These are phyloP conservation scores for Telenomus remus DNA, from an alignment of 1,140 invertebrate species.

Conservation along the genomic window DNA sequence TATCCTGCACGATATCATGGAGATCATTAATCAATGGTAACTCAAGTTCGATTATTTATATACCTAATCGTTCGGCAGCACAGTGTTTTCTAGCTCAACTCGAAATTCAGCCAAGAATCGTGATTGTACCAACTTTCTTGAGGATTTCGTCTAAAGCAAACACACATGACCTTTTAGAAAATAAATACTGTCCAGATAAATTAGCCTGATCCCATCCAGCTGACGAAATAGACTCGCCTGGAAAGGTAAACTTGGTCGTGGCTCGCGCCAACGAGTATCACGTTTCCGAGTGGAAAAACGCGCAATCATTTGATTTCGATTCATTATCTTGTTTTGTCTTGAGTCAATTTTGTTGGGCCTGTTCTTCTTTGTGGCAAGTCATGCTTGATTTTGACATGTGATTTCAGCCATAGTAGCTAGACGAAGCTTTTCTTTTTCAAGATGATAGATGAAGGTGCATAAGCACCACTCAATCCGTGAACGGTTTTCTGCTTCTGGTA, in stretches of 20 bases:
- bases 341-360: constrained; percentile 10
- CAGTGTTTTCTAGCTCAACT: too few species aligned
- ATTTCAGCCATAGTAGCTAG: constrained; percentile 27
- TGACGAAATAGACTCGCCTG: background rate
- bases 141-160: constrained; percentile 16
- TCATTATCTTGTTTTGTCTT: constrained; percentile 34
- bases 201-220: constrained; percentile 5
- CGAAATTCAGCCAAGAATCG: constrained; percentile 2
- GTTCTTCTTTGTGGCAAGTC: constrained; percentile 17
- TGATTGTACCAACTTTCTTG: constrained; percentile 3
- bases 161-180: background rate
- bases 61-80: too few species aligned
- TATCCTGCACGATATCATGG: constrained; percentile 3
- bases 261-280: background rate
- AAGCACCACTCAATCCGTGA: constrained; percentile 24
- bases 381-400: constrained; percentile 31
- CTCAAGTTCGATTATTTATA: too few species aligned
- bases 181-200: constrained; percentile 12
- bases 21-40: constrained; percentile 23
- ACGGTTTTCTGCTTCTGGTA: constrained; percentile 51
- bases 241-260: background rate
- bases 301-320: constrained; percentile 23
- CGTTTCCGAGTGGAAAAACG: constrained; percentile 22
- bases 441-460: constrained; percentile 48
- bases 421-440: constrained; percentile 41